Evolutionary conservation across 2,888 invertebrate species (phyloP).

Genomic region (Amblyjoppa fuscipennis): DNA sequence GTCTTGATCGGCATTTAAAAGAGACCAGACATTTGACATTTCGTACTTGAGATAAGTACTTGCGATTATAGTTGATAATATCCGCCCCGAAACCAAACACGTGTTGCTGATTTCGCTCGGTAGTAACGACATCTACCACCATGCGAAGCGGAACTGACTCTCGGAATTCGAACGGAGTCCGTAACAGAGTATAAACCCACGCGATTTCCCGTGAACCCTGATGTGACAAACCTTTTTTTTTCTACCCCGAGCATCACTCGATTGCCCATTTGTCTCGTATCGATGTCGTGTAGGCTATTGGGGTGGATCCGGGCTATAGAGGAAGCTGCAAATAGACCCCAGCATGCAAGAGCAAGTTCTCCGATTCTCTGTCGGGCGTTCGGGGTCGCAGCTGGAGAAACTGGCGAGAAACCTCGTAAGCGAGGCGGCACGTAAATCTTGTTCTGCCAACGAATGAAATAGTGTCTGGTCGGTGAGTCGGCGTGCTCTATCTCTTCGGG

Average conservation of each 20-base stretch:
- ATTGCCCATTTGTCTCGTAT: conserved; percentile 2
- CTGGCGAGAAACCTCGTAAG: conserved; percentile 37
- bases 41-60: too few relatives aligned
- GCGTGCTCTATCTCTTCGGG: conserved; percentile 29
- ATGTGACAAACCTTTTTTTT: background rate
- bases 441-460: conserved; percentile 61
- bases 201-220: background rate
- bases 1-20: too few relatives aligned
- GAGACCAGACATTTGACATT: too few relatives aligned
- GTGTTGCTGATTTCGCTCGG: too few relatives aligned
- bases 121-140: too few relatives aligned
- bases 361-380: conserved; percentile 18
- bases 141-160: background rate
- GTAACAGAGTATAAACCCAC: background rate
- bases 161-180: background rate
- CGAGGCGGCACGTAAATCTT: conserved; percentile 56
- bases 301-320: background rate
- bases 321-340: background rate
- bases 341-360: conserved; percentile 6
- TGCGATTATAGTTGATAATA: too few relatives aligned
- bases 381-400: conserved; percentile 17
- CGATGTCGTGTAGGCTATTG: background rate
- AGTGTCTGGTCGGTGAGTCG: conserved; percentile 30
- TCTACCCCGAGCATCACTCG: background rate
- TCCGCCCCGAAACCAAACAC: too few relatives aligned